Conservation (phyloP, 2,113 vertebrate species). For the Lontra canadensis region DNA sequence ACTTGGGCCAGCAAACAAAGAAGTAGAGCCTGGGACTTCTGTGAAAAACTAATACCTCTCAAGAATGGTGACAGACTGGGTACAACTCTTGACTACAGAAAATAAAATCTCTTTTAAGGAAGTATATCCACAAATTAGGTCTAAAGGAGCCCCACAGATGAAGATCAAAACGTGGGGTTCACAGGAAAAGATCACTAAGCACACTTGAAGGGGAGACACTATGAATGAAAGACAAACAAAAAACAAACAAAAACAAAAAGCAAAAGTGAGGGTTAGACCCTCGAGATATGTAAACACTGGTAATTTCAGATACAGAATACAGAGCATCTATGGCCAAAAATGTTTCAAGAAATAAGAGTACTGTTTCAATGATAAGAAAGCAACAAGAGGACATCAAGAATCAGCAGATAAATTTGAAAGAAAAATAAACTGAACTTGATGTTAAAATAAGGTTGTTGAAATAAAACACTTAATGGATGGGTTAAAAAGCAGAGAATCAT, state of each 20-base stretch:
- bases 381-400: not conserved
- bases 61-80: not conserved
- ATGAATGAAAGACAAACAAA: not conserved
- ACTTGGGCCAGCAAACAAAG: not conserved
- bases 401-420: not conserved
- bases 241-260: not conserved
- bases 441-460: conserved; percentile 32
- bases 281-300: not conserved
- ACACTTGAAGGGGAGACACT: not conserved
- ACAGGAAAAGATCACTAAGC: not conserved
- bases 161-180: not conserved
- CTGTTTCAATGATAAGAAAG: not conserved
- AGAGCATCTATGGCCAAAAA: not conserved
- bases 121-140: not conserved
- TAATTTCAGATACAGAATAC: not conserved
- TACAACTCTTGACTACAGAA: not conserved
- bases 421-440: conserved; percentile 1
- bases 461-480: conserved; percentile 1
- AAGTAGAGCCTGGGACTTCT: not conserved
- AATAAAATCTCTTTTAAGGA: not conserved
- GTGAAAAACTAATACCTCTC: not conserved
- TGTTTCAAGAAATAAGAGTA: not conserved
- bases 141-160: not conserved
- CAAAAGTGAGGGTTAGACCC: not conserved
- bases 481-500: not conserved